Percentiles rank a stretch among this genome's conserved stretches.
These are phyloP conservation scores for Drosophila albomicans DNA, from an alignment of 1,140 invertebrate genomes.

Conservation along the genomic window DNA sequence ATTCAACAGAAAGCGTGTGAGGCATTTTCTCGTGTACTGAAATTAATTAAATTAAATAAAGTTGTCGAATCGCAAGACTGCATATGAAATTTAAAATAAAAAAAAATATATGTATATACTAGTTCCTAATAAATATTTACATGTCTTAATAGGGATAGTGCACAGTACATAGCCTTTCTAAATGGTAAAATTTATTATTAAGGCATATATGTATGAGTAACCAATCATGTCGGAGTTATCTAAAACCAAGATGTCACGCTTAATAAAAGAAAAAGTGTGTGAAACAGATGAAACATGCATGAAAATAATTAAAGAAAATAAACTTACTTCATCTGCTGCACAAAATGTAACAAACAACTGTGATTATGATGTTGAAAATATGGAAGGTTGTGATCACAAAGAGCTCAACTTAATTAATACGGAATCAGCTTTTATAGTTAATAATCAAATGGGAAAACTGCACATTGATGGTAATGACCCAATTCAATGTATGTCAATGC, in stretches of 20 bases:
- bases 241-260: neutral
- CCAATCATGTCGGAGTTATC: conserved; percentile 35
- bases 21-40: too few species aligned
- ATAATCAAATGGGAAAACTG: conserved; percentile 40
- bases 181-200: conserved; percentile 5
- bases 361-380: conserved; percentile 26
- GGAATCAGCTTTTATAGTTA: conserved; percentile 14
- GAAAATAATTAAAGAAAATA: conserved; percentile 7
- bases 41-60: too few species aligned
- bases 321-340: neutral
- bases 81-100: too few species aligned
- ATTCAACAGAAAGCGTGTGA: too few species aligned
- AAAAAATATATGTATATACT: too few species aligned
- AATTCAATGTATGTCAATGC: neutral
- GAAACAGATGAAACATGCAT: conserved; percentile 17
- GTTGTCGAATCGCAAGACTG: too few species aligned
- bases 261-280: neutral
- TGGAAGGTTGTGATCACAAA: conserved; percentile 49
- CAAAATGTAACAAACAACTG: conserved; percentile 17
- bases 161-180: neutral
- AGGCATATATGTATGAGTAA: conserved; percentile 2
- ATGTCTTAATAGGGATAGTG: too few species aligned
- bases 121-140: too few species aligned
- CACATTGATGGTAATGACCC: conserved; percentile 19
- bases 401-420: conserved; percentile 8